These are phyloP conservation scores for Nasonia oneida DNA, from an alignment of 2,888 invertebrate species.

Conservation along the genomic window DNA sequence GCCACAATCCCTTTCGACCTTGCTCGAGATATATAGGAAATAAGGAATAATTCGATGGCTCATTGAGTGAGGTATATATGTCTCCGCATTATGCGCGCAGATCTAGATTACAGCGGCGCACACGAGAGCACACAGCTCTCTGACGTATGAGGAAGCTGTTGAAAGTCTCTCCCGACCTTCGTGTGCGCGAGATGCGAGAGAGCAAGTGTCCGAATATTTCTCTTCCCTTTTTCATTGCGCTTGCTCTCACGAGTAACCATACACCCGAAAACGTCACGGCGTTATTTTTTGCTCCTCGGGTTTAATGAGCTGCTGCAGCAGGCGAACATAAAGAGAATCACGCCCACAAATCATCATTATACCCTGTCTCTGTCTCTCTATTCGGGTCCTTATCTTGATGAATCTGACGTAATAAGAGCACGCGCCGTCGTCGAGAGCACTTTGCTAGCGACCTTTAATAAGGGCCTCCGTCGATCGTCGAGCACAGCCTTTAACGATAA, in stretches of 20 bases:
- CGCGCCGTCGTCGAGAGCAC: not conserved
- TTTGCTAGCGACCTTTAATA: not conserved
- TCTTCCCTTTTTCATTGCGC: not conserved
- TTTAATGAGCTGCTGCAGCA: not conserved
- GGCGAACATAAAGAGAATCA: not conserved
- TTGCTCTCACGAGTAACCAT: not conserved
- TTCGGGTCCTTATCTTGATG: not conserved
- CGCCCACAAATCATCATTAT: not conserved
- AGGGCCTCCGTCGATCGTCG: no score
- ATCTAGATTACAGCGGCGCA: slow-evolving; percentile 23
- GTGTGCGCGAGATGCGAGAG: not conserved
- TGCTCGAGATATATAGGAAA: slow-evolving; percentile 64
- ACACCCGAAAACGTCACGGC: not conserved
- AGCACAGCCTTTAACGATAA: no score
- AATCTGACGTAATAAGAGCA: not conserved
- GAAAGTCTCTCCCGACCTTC: slow-evolving; percentile 45
- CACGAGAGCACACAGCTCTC: not conserved
- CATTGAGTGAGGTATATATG: not conserved
- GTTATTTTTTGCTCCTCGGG: not conserved
- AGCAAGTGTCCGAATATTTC: slow-evolving; percentile 29
- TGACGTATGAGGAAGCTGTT: slow-evolving; percentile 54
- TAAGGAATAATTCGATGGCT: slow-evolving; percentile 60
- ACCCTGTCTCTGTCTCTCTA: not conserved
- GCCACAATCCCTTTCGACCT: slow-evolving; percentile 70
- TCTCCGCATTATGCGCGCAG: not conserved